phyloP scores from a whole-genome alignment of 92 coral and sea anemone species.

The Virgularia gustaviana region DNA sequence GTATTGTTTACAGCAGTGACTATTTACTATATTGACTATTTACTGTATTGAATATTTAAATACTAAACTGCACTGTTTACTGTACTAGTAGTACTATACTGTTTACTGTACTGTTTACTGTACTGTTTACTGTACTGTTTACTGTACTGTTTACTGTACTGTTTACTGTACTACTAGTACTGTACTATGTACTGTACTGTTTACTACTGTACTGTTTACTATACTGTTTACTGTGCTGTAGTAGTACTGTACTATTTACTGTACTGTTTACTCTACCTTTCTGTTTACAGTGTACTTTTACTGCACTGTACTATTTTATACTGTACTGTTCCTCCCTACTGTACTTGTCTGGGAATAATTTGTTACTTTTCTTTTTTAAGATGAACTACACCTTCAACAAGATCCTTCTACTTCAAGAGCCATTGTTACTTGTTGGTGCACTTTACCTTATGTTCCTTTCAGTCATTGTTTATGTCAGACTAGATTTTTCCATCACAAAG shows the following conservation, averaged over 20 bases:
- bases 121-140: neutral
- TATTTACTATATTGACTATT: neutral
- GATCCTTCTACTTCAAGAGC: slow-evolving; percentile 85
- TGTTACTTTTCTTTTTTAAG: slow-evolving; percentile 42
- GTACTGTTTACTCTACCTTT: neutral
- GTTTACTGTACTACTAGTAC: too few species aligned
- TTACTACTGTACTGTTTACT: too few species aligned
- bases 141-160: neutral
- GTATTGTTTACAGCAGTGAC: too few species aligned
- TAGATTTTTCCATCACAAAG: slow-evolving; percentile 98
- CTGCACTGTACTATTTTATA: too few species aligned
- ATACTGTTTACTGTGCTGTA: too few species aligned
- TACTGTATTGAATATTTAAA: too few species aligned
- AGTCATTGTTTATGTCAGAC: slow-evolving; percentile 82
- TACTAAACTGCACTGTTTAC: too few species aligned
- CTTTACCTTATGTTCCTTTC: slow-evolving; percentile 83
- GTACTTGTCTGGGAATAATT: neutral
- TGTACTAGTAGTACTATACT: too few species aligned
- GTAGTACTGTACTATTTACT: too few species aligned
- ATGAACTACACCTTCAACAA: slow-evolving; percentile 91
- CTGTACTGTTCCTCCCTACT: too few species aligned
- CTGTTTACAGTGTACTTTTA: too few species aligned
- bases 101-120: neutral
- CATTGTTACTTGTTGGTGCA: slow-evolving; percentile 90
- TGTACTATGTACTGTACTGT: too few species aligned